phyloP scores from a whole-genome alignment of 2,888 invertebrate genomes.

The Drosophila maculinotata region DNA sequence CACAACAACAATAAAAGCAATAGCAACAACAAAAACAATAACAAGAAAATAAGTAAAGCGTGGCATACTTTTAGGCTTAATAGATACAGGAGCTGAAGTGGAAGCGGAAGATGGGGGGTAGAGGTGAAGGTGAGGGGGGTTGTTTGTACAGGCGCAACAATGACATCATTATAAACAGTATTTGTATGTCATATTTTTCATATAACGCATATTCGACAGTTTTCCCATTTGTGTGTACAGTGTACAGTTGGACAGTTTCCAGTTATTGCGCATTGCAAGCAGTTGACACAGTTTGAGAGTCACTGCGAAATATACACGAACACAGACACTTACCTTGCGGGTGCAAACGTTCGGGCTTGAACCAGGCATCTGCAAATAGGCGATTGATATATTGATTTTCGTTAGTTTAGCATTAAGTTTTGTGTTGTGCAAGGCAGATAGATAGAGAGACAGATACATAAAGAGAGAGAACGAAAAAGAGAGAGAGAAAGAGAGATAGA shows the following conservation, averaged over 20 bases:
- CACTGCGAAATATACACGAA: slow-evolving; percentile 24
- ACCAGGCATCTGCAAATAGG: slow-evolving; percentile 94
- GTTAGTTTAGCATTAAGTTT: slow-evolving; percentile 76
- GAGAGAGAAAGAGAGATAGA: neutral
- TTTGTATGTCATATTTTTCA: neutral
- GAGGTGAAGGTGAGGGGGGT: neutral
- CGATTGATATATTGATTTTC: slow-evolving; percentile 82
- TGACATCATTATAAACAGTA: slow-evolving; percentile 65
- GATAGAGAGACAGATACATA: slow-evolving; percentile 27
- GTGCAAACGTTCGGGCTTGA: slow-evolving; percentile 95
- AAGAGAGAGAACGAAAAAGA: slow-evolving; percentile 1
- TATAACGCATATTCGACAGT: slow-evolving; percentile 29
- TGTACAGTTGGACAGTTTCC: slow-evolving; percentile 26
- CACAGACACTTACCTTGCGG: slow-evolving; percentile 91
- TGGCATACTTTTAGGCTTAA: slow-evolving; percentile 64
- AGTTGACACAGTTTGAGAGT: slow-evolving; percentile 47
- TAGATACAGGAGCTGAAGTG: slow-evolving; percentile 7
- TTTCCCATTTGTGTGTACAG: slow-evolving; percentile 46
- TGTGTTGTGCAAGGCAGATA: slow-evolving; percentile 58
- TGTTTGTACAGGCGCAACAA: slow-evolving; percentile 22
- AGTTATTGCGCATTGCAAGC: slow-evolving; percentile 19
- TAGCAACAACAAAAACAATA: slow-evolving; percentile 9
- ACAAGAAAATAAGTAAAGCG: slow-evolving; percentile 24
- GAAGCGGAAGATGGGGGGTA: neutral
- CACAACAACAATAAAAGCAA: slow-evolving; percentile 38